phyloP scores from a whole-genome alignment of 2,888 invertebrate genomes.

The Cylloceria caligata region DNA sequence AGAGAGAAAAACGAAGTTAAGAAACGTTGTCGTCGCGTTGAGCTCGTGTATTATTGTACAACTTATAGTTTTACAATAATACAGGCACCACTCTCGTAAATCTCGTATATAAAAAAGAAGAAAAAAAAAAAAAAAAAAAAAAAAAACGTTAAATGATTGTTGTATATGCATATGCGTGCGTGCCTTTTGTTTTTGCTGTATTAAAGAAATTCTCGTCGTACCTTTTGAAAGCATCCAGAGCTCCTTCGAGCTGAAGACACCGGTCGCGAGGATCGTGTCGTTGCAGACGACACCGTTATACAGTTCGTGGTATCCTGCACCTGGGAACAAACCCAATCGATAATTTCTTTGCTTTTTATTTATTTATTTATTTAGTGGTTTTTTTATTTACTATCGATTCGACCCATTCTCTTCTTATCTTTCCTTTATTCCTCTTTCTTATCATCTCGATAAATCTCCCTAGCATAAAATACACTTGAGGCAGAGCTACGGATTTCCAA shows the following conservation, averaged over 20 bases:
- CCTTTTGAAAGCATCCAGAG: conserved; percentile 99
- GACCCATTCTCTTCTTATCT: conserved; percentile 25
- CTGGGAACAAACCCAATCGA: conserved; percentile 84
- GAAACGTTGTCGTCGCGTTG: conserved; percentile 45
- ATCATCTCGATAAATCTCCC: conserved; percentile 18
- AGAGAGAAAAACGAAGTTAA: conserved; percentile 48
- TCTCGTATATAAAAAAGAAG: conserved; percentile 2
- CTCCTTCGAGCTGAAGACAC: conserved; percentile 99
- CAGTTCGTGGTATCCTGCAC: conserved; percentile 91
- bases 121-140: conserved; percentile 23
- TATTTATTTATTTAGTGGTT: too few relatives aligned
- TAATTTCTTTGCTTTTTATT: conserved; percentile 63
- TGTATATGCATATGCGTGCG: conserved; percentile 36
- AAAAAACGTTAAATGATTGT: not conserved
- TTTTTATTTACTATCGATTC: conserved; percentile 50
- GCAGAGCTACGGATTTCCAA: not conserved
- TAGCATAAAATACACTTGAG: not conserved
- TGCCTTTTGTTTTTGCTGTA: conserved; percentile 32
- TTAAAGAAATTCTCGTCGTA: conserved; percentile 84
- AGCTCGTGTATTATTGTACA: conserved; percentile 29
- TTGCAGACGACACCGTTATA: conserved; percentile 99
- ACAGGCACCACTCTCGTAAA: conserved; percentile 39
- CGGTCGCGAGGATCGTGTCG: conserved; percentile 99
- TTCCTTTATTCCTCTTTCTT: conserved; percentile 21
- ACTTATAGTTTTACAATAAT: conserved; percentile 10